A percentile compares a stretch with the other conserved stretches of the same genome.
These are phyloP conservation scores for Acanthosepion lycidas DNA, from an alignment of 2,888 invertebrate species.

Conservation along the genomic window DNA sequence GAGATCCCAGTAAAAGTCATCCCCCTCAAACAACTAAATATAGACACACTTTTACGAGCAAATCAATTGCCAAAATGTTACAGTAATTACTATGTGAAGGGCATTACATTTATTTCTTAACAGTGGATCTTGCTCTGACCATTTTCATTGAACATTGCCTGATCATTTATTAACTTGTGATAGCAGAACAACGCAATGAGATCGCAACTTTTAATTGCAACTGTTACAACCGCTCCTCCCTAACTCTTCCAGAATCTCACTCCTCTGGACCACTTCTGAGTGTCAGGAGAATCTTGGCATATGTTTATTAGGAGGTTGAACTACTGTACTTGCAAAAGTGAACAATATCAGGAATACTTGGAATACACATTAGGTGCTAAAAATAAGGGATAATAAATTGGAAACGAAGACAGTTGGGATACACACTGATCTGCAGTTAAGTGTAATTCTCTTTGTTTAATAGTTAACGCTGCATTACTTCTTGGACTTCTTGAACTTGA, in stretches of 20 bases:
- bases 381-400: neutral
- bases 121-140: neutral
- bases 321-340: neutral
- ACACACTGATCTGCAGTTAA: neutral
- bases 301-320: neutral
- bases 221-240: neutral
- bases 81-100: neutral
- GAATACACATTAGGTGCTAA: neutral
- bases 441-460: neutral
- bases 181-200: neutral
- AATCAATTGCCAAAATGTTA: neutral
- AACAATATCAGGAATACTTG: neutral
- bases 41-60: neutral
- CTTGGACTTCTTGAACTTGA: neutral
- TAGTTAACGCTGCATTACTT: neutral
- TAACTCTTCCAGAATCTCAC: neutral
- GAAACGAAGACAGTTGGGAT: neutral
- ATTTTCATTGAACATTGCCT: neutral
- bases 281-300: neutral
- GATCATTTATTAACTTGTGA: neutral
- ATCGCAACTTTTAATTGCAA: neutral
- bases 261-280: neutral
- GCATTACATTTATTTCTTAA: neutral
- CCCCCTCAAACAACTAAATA: neutral
- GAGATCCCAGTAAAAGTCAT: too few relatives aligned